Evolutionary conservation across 2,113 vertebrate genomes (phyloP).

Genomic region (Arizona elegans): DNA sequence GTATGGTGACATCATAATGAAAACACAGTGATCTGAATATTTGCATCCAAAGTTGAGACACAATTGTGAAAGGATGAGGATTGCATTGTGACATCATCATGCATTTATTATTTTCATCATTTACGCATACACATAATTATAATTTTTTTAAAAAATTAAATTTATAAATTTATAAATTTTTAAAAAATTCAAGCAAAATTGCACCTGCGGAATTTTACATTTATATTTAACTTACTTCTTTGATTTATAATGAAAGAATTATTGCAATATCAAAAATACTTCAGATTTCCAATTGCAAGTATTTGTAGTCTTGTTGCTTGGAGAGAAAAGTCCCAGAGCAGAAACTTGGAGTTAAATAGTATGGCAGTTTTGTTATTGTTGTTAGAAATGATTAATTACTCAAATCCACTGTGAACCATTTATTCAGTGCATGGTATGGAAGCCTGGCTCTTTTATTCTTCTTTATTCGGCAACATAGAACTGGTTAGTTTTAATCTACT

Average conservation of each 20-base stretch:
- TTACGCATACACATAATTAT: neutral
- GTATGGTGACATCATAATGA: neutral
- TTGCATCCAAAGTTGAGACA: neutral
- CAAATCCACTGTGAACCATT: slow-evolving; percentile 57
- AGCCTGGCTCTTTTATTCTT: slow-evolving; percentile 57
- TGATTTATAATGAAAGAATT: slow-evolving; percentile 30
- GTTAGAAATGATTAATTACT: slow-evolving; percentile 62
- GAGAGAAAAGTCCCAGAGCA: slow-evolving; percentile 33
- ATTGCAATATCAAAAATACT: slow-evolving; percentile 35
- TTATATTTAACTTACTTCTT: slow-evolving; percentile 15
- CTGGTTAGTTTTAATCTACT: slow-evolving; percentile 52
- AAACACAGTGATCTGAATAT: neutral
- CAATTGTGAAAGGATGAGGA: neutral
- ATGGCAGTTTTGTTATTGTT: slow-evolving; percentile 32
- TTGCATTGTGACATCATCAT: neutral
- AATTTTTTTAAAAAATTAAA: slow-evolving; percentile 34
- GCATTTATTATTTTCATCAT: neutral
- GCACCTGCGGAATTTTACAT: slow-evolving; percentile 42
- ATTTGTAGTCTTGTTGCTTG: slow-evolving; percentile 34
- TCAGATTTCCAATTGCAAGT: slow-evolving; percentile 17
- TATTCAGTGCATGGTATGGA: slow-evolving; percentile 60
- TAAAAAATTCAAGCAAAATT: slow-evolving; percentile 42
- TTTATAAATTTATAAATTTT: no score
- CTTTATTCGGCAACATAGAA: slow-evolving; percentile 56
- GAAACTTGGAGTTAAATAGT: slow-evolving; percentile 44